Evolutionary conservation across 2,113 vertebrate species (phyloP).

Genomic region (Microcebus lehilahytsara): DNA sequence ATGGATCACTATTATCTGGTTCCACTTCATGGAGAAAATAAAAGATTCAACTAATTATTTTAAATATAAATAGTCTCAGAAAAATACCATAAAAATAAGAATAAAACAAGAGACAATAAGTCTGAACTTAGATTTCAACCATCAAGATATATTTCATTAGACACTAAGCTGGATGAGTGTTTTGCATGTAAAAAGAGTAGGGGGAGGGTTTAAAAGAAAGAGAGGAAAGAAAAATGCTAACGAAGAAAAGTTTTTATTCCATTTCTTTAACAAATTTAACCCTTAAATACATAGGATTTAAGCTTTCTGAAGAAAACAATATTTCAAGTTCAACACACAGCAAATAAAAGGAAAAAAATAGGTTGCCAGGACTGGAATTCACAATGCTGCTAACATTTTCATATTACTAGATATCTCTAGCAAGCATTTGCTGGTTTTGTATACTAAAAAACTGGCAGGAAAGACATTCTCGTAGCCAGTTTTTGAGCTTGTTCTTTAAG

Average conservation of each 20-base stretch:
- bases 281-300: background rate
- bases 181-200: conserved; percentile 49
- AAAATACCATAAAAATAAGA: background rate
- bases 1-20: background rate
- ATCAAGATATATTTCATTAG: conserved; percentile 21
- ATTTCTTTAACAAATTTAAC: conserved; percentile 47
- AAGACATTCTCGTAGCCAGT: conserved; percentile 73
- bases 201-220: background rate
- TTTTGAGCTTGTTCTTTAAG: conserved; percentile 79
- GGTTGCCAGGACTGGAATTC: background rate
- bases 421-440: conserved; percentile 68
- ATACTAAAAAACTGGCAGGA: conserved; percentile 75
- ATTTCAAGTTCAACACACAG: background rate
- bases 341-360: background rate
- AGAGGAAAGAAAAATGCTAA: conserved; percentile 29
- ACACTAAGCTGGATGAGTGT: background rate
- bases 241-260: background rate
- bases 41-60: conserved; percentile 44
- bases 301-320: background rate
- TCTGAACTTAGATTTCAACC: conserved; percentile 8
- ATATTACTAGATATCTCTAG: conserved; percentile 62
- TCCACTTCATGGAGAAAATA: conserved; percentile 16
- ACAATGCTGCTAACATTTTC: conserved; percentile 58
- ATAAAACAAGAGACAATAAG: background rate
- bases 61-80: conserved; percentile 9